Evolutionary conservation across 53 echinoderm and acorn worm genomes (phyloP).

Genomic region (Mesocentrotus franciscanus): DNA sequence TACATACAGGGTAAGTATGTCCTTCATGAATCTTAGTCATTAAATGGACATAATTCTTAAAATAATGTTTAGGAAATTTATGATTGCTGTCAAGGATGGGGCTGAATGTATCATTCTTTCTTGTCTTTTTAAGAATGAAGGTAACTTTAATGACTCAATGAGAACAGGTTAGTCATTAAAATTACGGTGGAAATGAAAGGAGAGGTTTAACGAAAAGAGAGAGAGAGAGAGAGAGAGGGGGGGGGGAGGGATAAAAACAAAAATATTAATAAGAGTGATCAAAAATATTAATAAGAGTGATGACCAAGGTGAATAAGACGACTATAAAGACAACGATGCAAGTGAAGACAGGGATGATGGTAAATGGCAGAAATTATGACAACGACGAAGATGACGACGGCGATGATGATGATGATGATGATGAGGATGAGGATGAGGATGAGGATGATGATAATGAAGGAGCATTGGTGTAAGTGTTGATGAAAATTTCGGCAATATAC

Average conservation of each 20-base stretch:
- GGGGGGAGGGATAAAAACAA: not conserved
- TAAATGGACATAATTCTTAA: not conserved
- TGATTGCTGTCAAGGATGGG: not conserved
- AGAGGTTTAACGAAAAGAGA: not conserved
- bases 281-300: not conserved
- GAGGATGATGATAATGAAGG: not conserved
- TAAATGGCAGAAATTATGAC: no score
- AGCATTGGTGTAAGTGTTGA: not conserved
- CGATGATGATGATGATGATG: not conserved
- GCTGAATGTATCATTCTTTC: not conserved
- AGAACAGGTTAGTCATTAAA: not conserved
- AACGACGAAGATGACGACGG: not conserved
- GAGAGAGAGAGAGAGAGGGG: not conserved
- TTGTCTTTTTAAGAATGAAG: not conserved
- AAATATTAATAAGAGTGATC: not conserved
- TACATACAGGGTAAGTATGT: not conserved
- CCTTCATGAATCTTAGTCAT: not conserved
- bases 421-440: not conserved
- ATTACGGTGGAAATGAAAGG: not conserved
- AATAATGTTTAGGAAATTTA: not conserved
- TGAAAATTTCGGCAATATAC: no score
- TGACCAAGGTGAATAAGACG: not conserved
- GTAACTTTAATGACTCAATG: conserved; percentile 1
- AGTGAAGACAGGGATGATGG: not conserved
- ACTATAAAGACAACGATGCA: not conserved